phyloP scores from a whole-genome alignment of 2,888 invertebrate genomes.

The Cynaeus angustus region DNA sequence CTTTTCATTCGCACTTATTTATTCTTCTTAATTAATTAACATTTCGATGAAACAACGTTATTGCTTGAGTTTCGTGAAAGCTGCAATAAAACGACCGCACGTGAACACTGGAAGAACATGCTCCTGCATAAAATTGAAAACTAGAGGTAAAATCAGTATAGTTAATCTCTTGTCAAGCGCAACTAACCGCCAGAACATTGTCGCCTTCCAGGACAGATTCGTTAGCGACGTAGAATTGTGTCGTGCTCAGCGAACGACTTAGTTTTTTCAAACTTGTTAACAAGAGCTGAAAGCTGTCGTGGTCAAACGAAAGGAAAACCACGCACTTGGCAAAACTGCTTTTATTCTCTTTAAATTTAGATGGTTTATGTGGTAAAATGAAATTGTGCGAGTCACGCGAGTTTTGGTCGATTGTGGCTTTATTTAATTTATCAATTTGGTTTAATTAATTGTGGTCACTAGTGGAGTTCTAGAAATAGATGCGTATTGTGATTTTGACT shows the following conservation, averaged over 20 bases:
- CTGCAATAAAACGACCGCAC: constrained; percentile 8
- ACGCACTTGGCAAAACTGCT: no score
- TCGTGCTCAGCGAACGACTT: background rate
- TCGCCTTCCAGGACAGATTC: constrained; percentile 13
- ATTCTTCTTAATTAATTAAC: constrained; percentile 4
- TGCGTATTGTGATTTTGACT: no score
- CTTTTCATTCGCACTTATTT: background rate
- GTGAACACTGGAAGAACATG: constrained; percentile 12
- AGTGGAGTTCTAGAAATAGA: no score
- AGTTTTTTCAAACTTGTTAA: background rate
- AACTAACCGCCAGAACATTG: constrained; percentile 28
- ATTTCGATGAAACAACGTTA: background rate
- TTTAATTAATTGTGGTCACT: no score
- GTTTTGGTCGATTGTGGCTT: no score
- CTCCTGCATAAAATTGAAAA: constrained; percentile 2
- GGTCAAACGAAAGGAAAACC: no score
- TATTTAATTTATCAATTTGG: no score
- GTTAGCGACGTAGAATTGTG: constrained; percentile 2
- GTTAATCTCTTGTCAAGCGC: constrained; percentile 32
- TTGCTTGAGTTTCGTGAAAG: background rate
- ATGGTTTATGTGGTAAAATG: no score
- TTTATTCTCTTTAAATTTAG: no score
- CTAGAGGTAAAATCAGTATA: constrained; percentile 8
- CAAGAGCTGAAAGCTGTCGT: no score
- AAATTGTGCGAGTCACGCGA: no score